Base-by-base conservation (phyloP, 2,113 vertebrate species). In the Campylorhamphus procurvoides region DNA sequence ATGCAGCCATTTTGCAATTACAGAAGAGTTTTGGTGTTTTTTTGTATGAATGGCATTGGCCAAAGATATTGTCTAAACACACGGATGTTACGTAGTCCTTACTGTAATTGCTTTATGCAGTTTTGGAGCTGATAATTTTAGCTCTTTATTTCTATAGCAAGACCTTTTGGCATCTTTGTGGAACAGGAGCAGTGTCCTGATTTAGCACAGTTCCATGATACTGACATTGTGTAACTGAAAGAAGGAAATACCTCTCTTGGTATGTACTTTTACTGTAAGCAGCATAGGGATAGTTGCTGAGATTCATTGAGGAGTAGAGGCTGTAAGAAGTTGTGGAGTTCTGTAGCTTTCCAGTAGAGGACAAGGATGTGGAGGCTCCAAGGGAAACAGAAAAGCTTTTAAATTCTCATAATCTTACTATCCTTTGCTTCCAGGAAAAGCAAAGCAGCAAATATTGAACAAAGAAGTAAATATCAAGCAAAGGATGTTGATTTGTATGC, bases 401-500 rank as follows among this genome's bases (percentile, higher is more conserved):
- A 75, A 80, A 82, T 85, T 78, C 60, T 93, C 39, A 3, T 77
- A 79, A 78, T 66, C 90, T 86, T 85, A 8, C 24, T 75, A 20
- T n/a, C 67, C 81, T 88, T 83, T 88, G 80, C 93, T 89, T 91
- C 56, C 53, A 91, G 95, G 75, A 85, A 89, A 73, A 96, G 93
- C 74, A 83, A 84, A 90, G 76, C 87, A 89, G 78, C 92, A 96
- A 95, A 94, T 91, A 93, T 87, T 91, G 77, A 95, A 85, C 77
- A 68, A 91, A 91, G 73, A 77, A 93, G 80, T 92, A 97, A 95
- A 93, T 95, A 95, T 59, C 86, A 66, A 73, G 95, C 52, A 93
- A 84, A 92, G 76, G 67, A 52, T 90, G 58, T 94, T 96, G 92
- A 97, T 96, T 94, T 95, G 86, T 95, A 96, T 97, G 93, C 87